Evolutionary conservation across 1,140 invertebrate genomes (phyloP).

Genomic region (Cydia splendana): DNA sequence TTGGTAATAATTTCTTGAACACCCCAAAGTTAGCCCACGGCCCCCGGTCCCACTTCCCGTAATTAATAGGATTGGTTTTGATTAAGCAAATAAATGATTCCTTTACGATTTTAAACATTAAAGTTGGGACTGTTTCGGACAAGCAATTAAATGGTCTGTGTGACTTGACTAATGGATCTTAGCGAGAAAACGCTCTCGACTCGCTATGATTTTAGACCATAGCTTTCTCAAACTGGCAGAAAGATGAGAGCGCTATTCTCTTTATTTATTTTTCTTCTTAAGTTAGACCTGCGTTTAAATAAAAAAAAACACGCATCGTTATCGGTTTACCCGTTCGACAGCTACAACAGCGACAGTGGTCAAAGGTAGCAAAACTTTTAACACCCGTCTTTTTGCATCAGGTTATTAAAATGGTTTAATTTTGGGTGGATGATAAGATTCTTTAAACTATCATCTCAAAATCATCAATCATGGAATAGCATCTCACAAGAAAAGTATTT

Average conservation of each 20-base stretch:
- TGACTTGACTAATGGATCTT: conserved; percentile 33
- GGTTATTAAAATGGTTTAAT: too few species aligned
- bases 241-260: neutral
- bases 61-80: conserved; percentile 46
- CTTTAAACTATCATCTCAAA: too few species aligned
- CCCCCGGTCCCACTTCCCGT: conserved; percentile 35
- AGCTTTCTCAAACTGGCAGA: neutral
- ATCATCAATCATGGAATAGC: too few species aligned
- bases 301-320: too few species aligned
- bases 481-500: too few species aligned
- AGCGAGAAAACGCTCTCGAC: neutral
- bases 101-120: conserved; percentile 37
- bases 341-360: too few species aligned
- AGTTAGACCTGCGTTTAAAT: too few species aligned
- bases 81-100: conserved; percentile 46
- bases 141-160: conserved; percentile 38
- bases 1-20: conserved; percentile 41
- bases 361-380: too few species aligned
- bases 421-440: too few species aligned
- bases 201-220: neutral
- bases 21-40: conserved; percentile 35
- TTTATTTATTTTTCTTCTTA: too few species aligned
- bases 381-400: too few species aligned
- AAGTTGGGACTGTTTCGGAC: conserved; percentile 38
- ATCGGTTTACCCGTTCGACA: too few species aligned